Evolutionary conservation across 30 jellyfish, hydroid and myxozoan species (phyloP), one percentile per base, ranked within the genome.

Genomic region (Clytia hemisphaerica): DNA sequence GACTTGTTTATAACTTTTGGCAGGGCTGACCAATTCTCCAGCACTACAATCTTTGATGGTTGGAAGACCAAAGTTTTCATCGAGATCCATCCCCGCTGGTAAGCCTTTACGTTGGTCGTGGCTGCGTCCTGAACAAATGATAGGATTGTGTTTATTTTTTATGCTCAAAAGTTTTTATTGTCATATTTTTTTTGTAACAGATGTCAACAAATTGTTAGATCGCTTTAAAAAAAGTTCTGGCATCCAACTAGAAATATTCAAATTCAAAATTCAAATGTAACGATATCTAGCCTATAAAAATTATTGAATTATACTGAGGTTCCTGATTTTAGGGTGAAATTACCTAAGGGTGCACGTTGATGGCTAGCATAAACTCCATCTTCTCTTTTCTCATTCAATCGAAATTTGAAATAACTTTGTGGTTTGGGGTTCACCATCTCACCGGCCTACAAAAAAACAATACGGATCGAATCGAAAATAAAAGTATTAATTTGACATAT

Each of bases 341-440:
- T 73, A 86, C 96, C 96, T 15, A 86, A 79, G 1, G 96, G 96
- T 3, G 96, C 93, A 25, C 84, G 74, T 38, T 75, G 68, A 19
- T 34, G 45, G 29, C 94, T 78, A 0, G 86, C 78, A 67, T 86
- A 86, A 18, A 79, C 46, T 16, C 82, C 33, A 5, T 79, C 94
- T 70, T 86, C 96, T 58, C 67, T 78, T 50, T 79, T 86, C 33
- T 86, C 93, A 47, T 49, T 37, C 57, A 86, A 40, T 40, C 93
- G 73, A 30, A 78, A 87, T 9, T 61, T 78, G 69, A 78, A 86
- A 24, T 25, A 16, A 66, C 93, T 73, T 50, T 86, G 78, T 57
- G 94, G 94, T 42, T 73, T 40, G 12, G 96, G 96, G 21, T 40
- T 63, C n/a, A 63, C 85, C 31, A 86, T 69, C 40, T 86, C 93